Evolutionary conservation across 2,113 vertebrate species (phyloP), one percentile per base, ranked within the genome.

Genomic region (Pituophis catenifer): DNA sequence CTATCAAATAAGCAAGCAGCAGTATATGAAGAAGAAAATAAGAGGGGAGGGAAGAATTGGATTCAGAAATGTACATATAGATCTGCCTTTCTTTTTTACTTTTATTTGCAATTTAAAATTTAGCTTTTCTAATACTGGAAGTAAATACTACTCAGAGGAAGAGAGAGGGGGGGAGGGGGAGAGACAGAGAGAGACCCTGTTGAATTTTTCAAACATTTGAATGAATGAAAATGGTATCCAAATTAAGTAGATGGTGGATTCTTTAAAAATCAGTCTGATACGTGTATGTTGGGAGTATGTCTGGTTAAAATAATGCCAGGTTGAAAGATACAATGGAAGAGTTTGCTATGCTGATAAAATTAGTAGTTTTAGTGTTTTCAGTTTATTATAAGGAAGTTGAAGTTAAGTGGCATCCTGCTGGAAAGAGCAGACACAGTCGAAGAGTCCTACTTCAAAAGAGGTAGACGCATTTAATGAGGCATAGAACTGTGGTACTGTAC

Each of bases 231-330:
- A 93, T 91, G 50, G 50, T 1, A 88, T 55, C 26, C 26, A 94
- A 95, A 94, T 91, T 91, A 23, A 93, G 21, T 95, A 58, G 93
- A 15, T 54, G 94, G 86, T 94, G 90, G 87, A 95, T 91, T 97
- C 98, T 97, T 92, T 96, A 97, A 81, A 44, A 97, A 96, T 95
- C 96, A 95, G 96, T 93, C 97, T 96, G 96, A 96, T 96, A 90
- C 94, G 96, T 96, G 95, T 95, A 96, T 86, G 75, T 96, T 94
- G 95, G 54, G 93, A 97, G 90, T 91, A 96, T 95, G 94, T 96
- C 96, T 97, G 96, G 97, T 97, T 98, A 97, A 98, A 97, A 98
- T 95, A 96, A 95, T 96, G 90, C 92, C 91, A 94, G 90, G 97
- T 93, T 96, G 96, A 97, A 95, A 94, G 96, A 97, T 94, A 94